Percentiles rank a stretch among this genome's conserved stretches.
phyloP scores from a whole-genome alignment of 2,113 vertebrate species.

The Sinocyclocheilus anshuiensis region DNA sequence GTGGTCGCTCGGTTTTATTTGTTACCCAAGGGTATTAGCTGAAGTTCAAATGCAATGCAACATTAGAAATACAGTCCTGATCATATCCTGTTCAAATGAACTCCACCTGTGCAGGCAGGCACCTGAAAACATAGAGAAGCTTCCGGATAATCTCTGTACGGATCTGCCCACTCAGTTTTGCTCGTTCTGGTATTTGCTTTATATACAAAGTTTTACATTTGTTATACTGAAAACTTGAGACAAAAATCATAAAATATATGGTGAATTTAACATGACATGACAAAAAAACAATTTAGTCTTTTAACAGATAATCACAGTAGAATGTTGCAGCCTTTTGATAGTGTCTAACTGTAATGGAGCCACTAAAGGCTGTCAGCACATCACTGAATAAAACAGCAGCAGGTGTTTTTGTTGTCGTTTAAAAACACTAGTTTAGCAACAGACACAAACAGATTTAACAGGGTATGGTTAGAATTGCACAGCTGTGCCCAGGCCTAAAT shows the following conservation, averaged over 20 bases:
- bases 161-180: too few relatives aligned
- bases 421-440: constrained; percentile 50
- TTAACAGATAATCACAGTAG: neutral
- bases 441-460: constrained; percentile 64
- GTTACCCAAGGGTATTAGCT: too few relatives aligned
- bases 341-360: neutral
- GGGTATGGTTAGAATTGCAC: constrained; percentile 61
- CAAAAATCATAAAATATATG: neutral
- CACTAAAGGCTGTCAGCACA: constrained; percentile 1
- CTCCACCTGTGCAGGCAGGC: too few relatives aligned
- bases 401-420: constrained; percentile 55
- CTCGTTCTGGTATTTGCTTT: neutral
- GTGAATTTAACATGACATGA: neutral
- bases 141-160: too few relatives aligned
- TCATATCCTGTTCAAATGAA: too few relatives aligned
- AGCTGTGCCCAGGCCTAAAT: constrained; percentile 71
- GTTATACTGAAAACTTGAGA: neutral
- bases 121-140: too few relatives aligned
- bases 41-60: too few relatives aligned
- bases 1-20: too few relatives aligned
- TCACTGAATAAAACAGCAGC: constrained; percentile 45
- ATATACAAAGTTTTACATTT: neutral
- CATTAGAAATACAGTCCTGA: too few relatives aligned
- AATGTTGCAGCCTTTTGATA: neutral
- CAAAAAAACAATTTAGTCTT: neutral